These are phyloP conservation scores for Diplosoma virens DNA, from an alignment of 23 tunicate species.

Conservation along the genomic window DNA sequence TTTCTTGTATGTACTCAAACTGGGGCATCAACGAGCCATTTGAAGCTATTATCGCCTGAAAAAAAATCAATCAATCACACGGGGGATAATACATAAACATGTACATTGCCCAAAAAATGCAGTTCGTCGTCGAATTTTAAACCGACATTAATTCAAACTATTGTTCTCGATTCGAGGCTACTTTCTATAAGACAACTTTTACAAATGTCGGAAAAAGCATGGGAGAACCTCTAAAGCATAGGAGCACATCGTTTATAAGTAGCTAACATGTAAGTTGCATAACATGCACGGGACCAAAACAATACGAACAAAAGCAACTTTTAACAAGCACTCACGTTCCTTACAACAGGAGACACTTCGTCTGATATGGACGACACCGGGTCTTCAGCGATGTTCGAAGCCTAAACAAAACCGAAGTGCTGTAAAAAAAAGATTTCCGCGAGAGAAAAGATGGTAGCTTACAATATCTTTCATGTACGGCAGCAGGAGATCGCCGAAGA, in stretches of 20 bases:
- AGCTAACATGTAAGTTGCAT: neutral
- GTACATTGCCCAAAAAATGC: too few relatives aligned
- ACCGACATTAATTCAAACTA: too few relatives aligned
- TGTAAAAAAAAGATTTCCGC: constrained; percentile 16
- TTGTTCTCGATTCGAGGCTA: too few relatives aligned
- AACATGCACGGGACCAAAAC: neutral
- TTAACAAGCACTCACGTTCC: constrained; percentile 60
- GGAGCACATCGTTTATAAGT: too few relatives aligned
- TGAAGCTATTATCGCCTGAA: constrained; percentile 87
- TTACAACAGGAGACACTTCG: constrained; percentile 71
- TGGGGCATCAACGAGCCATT: constrained; percentile 82
- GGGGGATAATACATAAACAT: too few relatives aligned
- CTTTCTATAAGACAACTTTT: too few relatives aligned
- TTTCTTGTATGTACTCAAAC: constrained; percentile 67
- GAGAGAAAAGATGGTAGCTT: constrained; percentile 5
- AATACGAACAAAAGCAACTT: neutral
- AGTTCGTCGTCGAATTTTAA: too few relatives aligned
- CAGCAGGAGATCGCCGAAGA: constrained; percentile 87
- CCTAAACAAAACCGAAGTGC: constrained; percentile 30
- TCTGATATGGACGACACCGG: constrained; percentile 31
- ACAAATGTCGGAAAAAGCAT: too few relatives aligned
- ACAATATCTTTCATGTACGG: constrained; percentile 93
- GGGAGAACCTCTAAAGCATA: too few relatives aligned
- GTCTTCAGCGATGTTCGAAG: constrained; percentile 38
- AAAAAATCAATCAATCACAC: neutral